Base-by-base conservation (phyloP, 2,888 invertebrate species). In the Agonum fuliginosum region DNA sequence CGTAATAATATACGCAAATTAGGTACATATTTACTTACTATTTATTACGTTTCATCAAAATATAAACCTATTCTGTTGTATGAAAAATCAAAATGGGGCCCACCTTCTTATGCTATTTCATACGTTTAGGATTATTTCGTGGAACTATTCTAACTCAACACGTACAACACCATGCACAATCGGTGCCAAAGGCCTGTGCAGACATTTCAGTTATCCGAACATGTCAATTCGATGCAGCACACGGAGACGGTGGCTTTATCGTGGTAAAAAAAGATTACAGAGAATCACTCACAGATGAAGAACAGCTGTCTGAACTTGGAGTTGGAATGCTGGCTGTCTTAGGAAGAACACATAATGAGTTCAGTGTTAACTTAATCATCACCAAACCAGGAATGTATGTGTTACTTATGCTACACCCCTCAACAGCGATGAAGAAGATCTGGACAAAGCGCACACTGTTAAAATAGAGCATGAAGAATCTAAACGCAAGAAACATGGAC, bases 71-170 rank as follows among this genome's bases (percentile, higher is more conserved):
- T n/a, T n/a, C n/a, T n/a, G n/a, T n/a, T n/a, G n/a, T n/a, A n/a
- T n/a, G n/a, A n/a, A n/a, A n/a, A n/a, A n/a, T 48, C 48, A 48
- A 48, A 43, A 24, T 17, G n/a, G n/a, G n/a, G n/a, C n/a, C n/a
- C n/a, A 8, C 5, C n/a, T n/a, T n/a, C n/a, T n/a, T n/a, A n/a
- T n/a, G n/a, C n/a, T n/a, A n/a, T n/a, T n/a, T 34, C 37, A 37
- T 58, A 37, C 20, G n/a, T 20, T 4, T 85, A 95, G 94, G 99
- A 99, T 87, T 99, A 98, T 86, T 95, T 99, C 86, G 97, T 98
- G 0, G 89, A 99, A 0, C 89, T 99, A 22, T 97, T 30, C 89
- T 99, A 1, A 95, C 95, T 0, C 93, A 96, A 79, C 90, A 93
- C 78, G 94, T 98, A 0, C 92, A 80, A 91, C 91, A 51, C 96